These are phyloP conservation scores for Amphiduros pacificus DNA, from an alignment of 2,888 invertebrate species.

Conservation along the genomic window DNA sequence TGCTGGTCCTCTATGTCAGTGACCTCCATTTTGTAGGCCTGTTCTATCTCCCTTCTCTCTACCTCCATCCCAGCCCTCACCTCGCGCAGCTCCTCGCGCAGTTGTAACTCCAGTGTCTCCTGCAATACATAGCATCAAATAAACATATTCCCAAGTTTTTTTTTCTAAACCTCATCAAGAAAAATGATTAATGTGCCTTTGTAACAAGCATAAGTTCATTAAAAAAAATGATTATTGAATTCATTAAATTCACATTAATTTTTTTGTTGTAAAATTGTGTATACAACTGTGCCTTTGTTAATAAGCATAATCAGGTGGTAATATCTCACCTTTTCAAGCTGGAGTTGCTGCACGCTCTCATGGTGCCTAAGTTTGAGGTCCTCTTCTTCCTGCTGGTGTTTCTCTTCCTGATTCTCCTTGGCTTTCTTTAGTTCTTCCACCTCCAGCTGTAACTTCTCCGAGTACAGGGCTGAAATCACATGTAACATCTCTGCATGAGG, in stretches of 20 bases:
- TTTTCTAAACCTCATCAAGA: no score
- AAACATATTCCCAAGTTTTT: no score
- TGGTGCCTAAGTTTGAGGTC: neutral
- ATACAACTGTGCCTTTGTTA: no score
- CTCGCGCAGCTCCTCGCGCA: constrained; percentile 29
- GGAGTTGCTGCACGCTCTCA: no score
- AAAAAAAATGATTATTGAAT: no score
- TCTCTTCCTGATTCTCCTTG: neutral
- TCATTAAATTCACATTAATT: no score
- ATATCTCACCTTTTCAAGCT: neutral
- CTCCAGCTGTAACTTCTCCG: neutral
- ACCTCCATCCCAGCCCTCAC: constrained; percentile 41
- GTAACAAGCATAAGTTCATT: no score
- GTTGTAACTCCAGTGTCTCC: neutral
- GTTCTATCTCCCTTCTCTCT: constrained; percentile 49
- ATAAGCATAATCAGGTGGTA: no score
- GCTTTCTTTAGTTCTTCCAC: constrained; percentile 1
- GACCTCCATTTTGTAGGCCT: constrained; percentile 44
- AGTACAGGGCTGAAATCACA: no score
- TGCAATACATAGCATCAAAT: no score
- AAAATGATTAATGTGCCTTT: neutral
- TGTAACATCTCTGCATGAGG: no score
- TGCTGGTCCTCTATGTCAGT: constrained; percentile 39
- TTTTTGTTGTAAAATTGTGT: no score
- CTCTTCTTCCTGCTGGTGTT: neutral